Base-by-base conservation (phyloP, 2,113 vertebrate species). In the Strix aluco region DNA sequence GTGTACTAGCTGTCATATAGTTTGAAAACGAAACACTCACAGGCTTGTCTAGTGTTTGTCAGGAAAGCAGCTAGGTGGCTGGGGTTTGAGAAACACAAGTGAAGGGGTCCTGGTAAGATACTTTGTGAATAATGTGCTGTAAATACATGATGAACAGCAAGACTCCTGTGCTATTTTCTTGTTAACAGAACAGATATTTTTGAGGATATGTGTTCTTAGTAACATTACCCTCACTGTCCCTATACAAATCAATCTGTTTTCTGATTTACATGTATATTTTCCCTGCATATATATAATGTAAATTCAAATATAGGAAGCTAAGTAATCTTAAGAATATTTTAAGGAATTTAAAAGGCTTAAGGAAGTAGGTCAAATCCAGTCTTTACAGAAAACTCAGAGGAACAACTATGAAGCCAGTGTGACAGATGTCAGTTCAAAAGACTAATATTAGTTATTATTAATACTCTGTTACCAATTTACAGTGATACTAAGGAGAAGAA, bases 131-230 rank as follows among this genome's bases (percentile, higher is more conserved):
- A 87, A 27, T 4, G 15, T 47, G 7, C 26, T 70, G 6, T 42
- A 88, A 90, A 83, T 21, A 47, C 5, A 4, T 16, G 13, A 5
- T 5, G 13, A 83, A 46, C 16, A 73, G 11, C 17, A 57, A 61
- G 29, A 55, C 8, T 69, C 27, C 26, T 11, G 10, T 0, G 0
- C 11, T 61, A n/a, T 25, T 67, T 3, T n/a, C 30, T n/a, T 75
- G 11, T 69, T 86, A 25, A 5, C 34, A 94, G 51, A 86, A 75
- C 17, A 52, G 30, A 42, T 36, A 72, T 52, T 83, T 90, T 36
- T 30, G 11, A 84, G 11, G 36, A 58, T 71, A 29, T 57, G 1
- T 65, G 27, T 34, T 91, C 63, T 77, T 49, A 69, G 6, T 32
- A 83, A 27, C 0, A 0, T 49, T 54, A 34, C 25, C 13, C 11